Conservation (phyloP, 2,113 vertebrate genomes). For the Pavo muticus region DNA sequence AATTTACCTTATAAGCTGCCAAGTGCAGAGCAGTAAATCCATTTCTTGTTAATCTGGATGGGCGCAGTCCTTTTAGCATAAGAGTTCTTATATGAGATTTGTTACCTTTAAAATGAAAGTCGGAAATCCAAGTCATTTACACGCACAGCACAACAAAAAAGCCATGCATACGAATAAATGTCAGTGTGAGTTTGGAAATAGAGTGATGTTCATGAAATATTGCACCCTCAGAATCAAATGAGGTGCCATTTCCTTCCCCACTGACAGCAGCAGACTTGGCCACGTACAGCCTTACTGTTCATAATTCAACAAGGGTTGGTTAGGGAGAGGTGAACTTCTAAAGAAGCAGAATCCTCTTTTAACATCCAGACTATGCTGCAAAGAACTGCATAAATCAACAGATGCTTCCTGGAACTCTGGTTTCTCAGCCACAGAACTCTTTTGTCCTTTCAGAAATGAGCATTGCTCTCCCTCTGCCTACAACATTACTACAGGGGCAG, state of each 20-base stretch:
- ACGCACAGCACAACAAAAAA: background rate
- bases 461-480: background rate
- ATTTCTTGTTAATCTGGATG: slow-evolving; percentile 90
- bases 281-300: rapidly evolving
- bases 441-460: background rate
- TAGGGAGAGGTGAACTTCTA: background rate
- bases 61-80: slow-evolving; percentile 92
- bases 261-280: rapidly evolving
- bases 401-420: background rate
- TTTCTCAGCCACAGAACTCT: background rate
- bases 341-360: background rate
- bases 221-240: background rate
- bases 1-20: slow-evolving; percentile 88
- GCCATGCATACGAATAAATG: background rate
- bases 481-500: background rate
- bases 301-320: background rate
- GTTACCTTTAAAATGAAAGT: slow-evolving; percentile 81
- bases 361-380: background rate
- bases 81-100: slow-evolving; percentile 88
- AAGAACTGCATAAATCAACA: background rate
- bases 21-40: slow-evolving; percentile 95
- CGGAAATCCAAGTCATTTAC: background rate
- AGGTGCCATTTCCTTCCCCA: background rate
- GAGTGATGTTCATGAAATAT: background rate
- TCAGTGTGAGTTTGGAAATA: background rate